A percentile compares a stretch with the other conserved stretches of the same genome.
These are phyloP conservation scores for Zingel zingel DNA, from an alignment of 2,113 vertebrate species.

Conservation along the genomic window DNA sequence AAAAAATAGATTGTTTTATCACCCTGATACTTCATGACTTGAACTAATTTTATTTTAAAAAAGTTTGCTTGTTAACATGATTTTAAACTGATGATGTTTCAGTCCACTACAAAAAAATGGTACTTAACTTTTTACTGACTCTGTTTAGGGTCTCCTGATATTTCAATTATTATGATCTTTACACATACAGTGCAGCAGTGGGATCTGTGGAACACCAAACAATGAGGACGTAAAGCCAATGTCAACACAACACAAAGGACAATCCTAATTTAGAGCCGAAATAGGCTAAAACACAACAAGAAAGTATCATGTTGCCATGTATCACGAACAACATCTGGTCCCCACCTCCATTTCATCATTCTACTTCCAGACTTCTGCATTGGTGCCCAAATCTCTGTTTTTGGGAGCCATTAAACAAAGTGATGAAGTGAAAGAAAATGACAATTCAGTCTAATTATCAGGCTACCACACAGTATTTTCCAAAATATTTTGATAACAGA, in stretches of 20 bases:
- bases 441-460: background rate
- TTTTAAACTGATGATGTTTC: background rate
- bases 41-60: background rate
- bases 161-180: background rate
- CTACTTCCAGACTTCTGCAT: background rate
- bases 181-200: background rate
- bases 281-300: background rate
- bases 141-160: background rate
- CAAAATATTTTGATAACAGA: background rate
- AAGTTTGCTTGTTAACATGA: background rate
- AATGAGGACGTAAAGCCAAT: background rate
- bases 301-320: background rate
- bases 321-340: background rate
- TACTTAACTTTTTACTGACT: background rate
- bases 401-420: background rate
- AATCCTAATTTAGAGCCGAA: background rate
- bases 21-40: background rate
- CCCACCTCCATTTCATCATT: background rate
- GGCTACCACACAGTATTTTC: background rate
- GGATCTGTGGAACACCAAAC: background rate
- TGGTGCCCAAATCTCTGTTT: background rate
- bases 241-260: background rate
- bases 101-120: background rate
- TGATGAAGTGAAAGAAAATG: background rate
- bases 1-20: no score